These are phyloP conservation scores for Macaria notata DNA, from an alignment of 2,888 invertebrate species.

Conservation along the genomic window DNA sequence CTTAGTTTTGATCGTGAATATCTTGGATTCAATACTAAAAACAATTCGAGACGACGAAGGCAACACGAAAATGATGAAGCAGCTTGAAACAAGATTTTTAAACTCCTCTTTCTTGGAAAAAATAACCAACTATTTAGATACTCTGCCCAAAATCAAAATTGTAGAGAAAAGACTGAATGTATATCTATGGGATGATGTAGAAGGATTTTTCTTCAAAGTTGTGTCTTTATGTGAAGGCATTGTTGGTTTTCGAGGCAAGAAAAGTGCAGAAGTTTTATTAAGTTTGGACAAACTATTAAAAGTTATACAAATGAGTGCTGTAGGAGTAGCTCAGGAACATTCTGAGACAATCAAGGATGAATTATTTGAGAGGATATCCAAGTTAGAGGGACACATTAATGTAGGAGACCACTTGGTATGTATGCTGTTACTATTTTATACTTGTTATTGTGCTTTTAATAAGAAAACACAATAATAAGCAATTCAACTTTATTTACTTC, in stretches of 20 bases:
- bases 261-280: conserved; percentile 46
- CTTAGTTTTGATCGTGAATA: conserved; percentile 70
- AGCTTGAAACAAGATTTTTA: conserved; percentile 56
- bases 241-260: conserved; percentile 45
- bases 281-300: conserved; percentile 53
- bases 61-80: conserved; percentile 56
- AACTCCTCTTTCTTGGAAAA: conserved; percentile 59
- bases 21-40: conserved; percentile 64
- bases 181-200: conserved; percentile 70
- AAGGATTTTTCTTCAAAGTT: conserved; percentile 58
- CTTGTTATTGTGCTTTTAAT: too few relatives aligned
- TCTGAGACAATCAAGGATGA: conserved; percentile 70
- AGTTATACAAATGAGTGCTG: conserved; percentile 54
- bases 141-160: conserved; percentile 58
- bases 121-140: conserved; percentile 53
- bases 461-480: too few relatives aligned
- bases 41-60: conserved; percentile 52
- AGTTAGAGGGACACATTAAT: conserved; percentile 39
- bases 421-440: conserved; percentile 8
- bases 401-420: conserved; percentile 50
- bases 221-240: conserved; percentile 60
- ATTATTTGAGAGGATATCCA: conserved; percentile 58
- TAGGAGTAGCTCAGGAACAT: conserved; percentile 59
- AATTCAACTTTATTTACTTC: too few relatives aligned
- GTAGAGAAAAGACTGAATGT: conserved; percentile 67